Conservation (phyloP, 2,888 invertebrate genomes). For the Cosmia pyralina region DNA sequence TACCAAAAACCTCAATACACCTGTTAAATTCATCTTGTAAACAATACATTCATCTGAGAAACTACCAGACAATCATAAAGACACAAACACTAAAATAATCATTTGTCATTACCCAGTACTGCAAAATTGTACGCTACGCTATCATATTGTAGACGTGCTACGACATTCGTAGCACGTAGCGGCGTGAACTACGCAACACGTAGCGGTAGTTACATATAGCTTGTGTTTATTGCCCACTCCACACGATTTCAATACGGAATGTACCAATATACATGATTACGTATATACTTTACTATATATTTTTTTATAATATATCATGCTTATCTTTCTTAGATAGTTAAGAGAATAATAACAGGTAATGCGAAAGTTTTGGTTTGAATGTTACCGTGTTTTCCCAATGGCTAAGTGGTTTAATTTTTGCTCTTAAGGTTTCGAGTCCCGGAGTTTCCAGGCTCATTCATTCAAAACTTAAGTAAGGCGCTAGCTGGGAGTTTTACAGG, state of each 20-base stretch:
- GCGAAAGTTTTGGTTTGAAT: background rate
- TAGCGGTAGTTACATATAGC: slow-evolving; percentile 58
- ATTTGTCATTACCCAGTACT: slow-evolving; percentile 21
- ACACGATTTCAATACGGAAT: slow-evolving; percentile 54
- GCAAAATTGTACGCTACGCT: slow-evolving; percentile 14
- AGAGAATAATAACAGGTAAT: background rate
- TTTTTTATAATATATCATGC: slow-evolving; percentile 9
- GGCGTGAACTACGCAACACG: slow-evolving; percentile 45
- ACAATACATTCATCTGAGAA: background rate
- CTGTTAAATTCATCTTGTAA: background rate
- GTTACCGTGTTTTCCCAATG: background rate
- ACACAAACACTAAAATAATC: slow-evolving; percentile 11
- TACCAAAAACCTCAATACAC: too few species aligned
- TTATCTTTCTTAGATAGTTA: background rate
- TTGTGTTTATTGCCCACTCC: slow-evolving; percentile 54
- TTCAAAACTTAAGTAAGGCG: background rate
- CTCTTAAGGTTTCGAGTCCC: background rate
- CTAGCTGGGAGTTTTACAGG: background rate
- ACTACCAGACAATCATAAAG: slow-evolving; percentile 37
- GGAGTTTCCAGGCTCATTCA: background rate
- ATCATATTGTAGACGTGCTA: slow-evolving; percentile 59
- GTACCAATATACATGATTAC: slow-evolving; percentile 9
- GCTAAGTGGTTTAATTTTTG: background rate
- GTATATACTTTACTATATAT: slow-evolving; percentile 21
- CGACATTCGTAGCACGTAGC: slow-evolving; percentile 71